phyloP scores from a whole-genome alignment of 2,888 invertebrate species.

The Diadromus collaris region DNA sequence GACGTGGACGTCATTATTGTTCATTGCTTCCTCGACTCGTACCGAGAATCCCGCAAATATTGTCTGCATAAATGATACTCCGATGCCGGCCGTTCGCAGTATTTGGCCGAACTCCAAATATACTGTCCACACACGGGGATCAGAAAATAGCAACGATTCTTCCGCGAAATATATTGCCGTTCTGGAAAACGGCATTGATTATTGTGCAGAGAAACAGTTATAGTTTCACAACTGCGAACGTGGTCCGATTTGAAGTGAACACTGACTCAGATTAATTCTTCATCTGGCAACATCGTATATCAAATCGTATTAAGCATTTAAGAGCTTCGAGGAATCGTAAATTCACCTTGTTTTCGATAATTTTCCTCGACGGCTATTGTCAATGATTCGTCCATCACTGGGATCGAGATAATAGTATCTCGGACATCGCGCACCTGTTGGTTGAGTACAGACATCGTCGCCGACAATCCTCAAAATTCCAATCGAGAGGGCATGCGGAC shows the following conservation, averaged over 20 bases:
- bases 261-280: neutral
- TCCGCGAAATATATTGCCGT: conserved; percentile 19
- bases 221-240: neutral
- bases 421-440: conserved; percentile 72
- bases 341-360: neutral
- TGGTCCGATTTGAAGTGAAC: neutral
- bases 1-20: conserved; percentile 38
- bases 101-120: conserved; percentile 46
- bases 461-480: conserved; percentile 64
- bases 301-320: neutral
- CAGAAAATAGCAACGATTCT: conserved; percentile 28
- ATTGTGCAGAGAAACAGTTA: neutral
- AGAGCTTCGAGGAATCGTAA: neutral
- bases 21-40: conserved; percentile 22
- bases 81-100: neutral
- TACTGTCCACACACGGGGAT: conserved; percentile 10
- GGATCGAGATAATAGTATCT: neutral
- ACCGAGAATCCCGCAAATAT: conserved; percentile 39
- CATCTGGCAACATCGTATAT: neutral
- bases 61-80: neutral
- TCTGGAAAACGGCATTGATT: neutral
- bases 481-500: conserved; percentile 47
- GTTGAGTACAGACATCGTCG: conserved; percentile 61
- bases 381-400: neutral
- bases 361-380: neutral